Conservation (phyloP, 2,888 invertebrate genomes). For the Notocelia uddmanniana region DNA sequence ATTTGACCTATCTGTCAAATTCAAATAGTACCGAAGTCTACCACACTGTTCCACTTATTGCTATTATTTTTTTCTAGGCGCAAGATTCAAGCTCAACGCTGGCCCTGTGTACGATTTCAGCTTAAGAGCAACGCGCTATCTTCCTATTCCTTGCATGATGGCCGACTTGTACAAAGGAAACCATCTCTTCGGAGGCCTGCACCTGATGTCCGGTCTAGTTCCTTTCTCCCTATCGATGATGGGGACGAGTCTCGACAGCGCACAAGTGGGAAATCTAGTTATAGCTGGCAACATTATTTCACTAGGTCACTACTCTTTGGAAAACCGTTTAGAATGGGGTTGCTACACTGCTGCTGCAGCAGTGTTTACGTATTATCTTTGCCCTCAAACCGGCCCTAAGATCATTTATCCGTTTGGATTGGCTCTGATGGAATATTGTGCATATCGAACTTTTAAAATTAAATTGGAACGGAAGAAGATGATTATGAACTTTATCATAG, state of each 20-base stretch:
- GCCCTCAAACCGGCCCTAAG: conserved; percentile 28
- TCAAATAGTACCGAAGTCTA: too few species aligned
- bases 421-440: conserved; percentile 39
- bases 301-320: conserved; percentile 37
- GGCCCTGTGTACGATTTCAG: conserved; percentile 20
- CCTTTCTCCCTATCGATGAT: conserved; percentile 31
- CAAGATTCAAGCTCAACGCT: conserved; percentile 35
- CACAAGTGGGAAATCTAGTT: conserved; percentile 37
- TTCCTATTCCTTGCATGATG: conserved; percentile 40
- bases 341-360: conserved; percentile 41
- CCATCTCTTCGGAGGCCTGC: conserved; percentile 27
- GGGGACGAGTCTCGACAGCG: conserved; percentile 9
- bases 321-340: conserved; percentile 36
- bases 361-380: conserved; percentile 38
- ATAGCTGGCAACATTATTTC: conserved; percentile 40
- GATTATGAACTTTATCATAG: conserved; percentile 42
- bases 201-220: conserved; percentile 37
- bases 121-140: conserved; percentile 31
- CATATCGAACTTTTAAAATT: conserved; percentile 33
- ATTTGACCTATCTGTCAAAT: too few species aligned
- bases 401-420: conserved; percentile 37
- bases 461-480: conserved; percentile 41
- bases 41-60: background rate
- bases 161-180: conserved; percentile 36
- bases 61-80: conserved; percentile 22